Conservation (phyloP, 2,113 vertebrate species). For the Cheilinus undulatus region DNA sequence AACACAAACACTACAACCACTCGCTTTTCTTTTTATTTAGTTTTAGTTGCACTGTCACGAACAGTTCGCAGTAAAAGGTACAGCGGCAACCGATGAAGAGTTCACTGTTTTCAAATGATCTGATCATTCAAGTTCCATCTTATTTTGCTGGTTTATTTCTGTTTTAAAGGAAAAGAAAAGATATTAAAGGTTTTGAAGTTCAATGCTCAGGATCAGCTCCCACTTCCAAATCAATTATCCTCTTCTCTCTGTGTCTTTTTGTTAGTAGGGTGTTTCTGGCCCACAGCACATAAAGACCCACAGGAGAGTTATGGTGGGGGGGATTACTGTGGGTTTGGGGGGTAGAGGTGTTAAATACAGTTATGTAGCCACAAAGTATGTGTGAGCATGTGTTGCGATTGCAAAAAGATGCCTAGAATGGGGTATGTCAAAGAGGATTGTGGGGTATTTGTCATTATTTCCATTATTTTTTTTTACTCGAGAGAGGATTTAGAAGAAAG, state of each 20-base stretch:
- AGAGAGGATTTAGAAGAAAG: constrained; percentile 58
- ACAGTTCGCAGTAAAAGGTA: too few species aligned
- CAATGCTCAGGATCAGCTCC: constrained; percentile 7
- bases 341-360: constrained; percentile 48
- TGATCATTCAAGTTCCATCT: too few species aligned
- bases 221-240: constrained; percentile 32
- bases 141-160: not conserved
- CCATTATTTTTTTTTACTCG: constrained; percentile 58
- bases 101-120: too few species aligned
- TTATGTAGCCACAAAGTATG: constrained; percentile 26
- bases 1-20: too few species aligned
- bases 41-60: too few species aligned
- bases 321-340: not conserved
- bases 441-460: constrained; percentile 68
- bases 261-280: constrained; percentile 55
- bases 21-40: too few species aligned
- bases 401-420: constrained; percentile 35
- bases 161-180: constrained; percentile 1
- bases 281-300: constrained; percentile 34
- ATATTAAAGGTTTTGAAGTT: constrained; percentile 24
- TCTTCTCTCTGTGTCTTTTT: constrained; percentile 4
- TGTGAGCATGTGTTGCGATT: constrained; percentile 18
- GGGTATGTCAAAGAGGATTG: constrained; percentile 53
- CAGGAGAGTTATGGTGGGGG: constrained; percentile 47
- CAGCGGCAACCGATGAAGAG: too few species aligned